Base-by-base conservation (phyloP, 2,113 vertebrate species). In the Serinus canaria region DNA sequence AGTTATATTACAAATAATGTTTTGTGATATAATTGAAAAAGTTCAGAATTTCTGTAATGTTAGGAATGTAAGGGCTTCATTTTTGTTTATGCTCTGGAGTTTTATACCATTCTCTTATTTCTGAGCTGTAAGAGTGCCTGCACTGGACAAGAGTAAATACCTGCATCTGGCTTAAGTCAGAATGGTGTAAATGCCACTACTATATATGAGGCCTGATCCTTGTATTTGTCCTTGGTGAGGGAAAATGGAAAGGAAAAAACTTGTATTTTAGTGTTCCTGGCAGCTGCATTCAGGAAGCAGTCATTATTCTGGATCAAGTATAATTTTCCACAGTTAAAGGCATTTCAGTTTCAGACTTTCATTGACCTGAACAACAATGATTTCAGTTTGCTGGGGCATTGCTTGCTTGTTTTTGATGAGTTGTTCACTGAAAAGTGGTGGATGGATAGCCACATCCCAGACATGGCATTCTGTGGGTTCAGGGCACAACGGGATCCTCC, bases 401-500 rank as follows among this genome's bases (percentile, higher is more conserved):
- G 41, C 79, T 77, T 70, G 59, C 39, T 81, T 55, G 55, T 63
- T 86, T 64, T 67, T 83, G 43, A 39, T 93, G 63, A 17, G 6
- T 25, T 64, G 6, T 0, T 4, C 22, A 16, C 35, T 56, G 47
- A 10, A n/a, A 63, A 43, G 35, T 83, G 75, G 19, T 70, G 13
- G 35, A 63, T 60, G 73, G 35, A 15, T 39, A 47, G 27, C 70
- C 23, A 25, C 50, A 39, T 93, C 46, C 59, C 63, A 83, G 21
- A 76, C 67, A n/a, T 0, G 0, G 10, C 4, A 2, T 59, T 14
- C 43, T 60, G 39, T 10, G 8, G 62, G 9, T 43, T 66, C 43
- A 35, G 39, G 70, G 17, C 75, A 55, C 66, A 83, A 0, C 3
- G 1, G 53, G 33, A 14, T 31, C 52, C 60, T 59, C 11, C 52